A percentile compares a stretch with the other conserved stretches of the same genome.
These are phyloP conservation scores for Hydriomena furcata DNA, from an alignment of 2,888 invertebrate genomes.

Conservation along the genomic window DNA sequence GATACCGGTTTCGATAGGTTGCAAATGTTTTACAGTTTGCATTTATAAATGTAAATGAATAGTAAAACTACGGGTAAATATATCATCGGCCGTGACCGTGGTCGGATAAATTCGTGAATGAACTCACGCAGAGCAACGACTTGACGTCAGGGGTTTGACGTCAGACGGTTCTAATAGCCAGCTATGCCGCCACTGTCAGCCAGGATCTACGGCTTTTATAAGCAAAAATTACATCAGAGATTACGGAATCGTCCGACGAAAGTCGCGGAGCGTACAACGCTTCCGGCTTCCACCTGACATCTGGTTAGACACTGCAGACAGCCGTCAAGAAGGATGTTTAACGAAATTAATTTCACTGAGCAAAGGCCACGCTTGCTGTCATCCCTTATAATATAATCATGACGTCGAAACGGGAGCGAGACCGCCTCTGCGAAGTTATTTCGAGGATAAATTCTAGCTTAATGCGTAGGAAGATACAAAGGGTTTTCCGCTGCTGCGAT, in stretches of 20 bases:
- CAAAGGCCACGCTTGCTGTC: conserved; percentile 26
- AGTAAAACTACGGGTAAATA: conserved; percentile 13
- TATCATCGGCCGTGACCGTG: conserved; percentile 60
- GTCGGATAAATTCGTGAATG: conserved; percentile 71
- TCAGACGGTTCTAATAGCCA: conserved; percentile 42
- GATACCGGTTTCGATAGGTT: conserved; percentile 11
- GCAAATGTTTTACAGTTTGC: conserved; percentile 9
- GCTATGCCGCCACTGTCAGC: conserved; percentile 14
- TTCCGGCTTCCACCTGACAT: conserved; percentile 10
- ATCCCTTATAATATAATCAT: conserved; percentile 20
- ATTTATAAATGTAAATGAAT: conserved; percentile 13
- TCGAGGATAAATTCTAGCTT: conserved; percentile 13
- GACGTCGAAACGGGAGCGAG: conserved; percentile 21
- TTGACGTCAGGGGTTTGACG: conserved; percentile 67
- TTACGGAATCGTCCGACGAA: conserved; percentile 3
- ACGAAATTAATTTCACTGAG: conserved; percentile 13
- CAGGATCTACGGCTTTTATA: conserved; percentile 17
- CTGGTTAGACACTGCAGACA: conserved; percentile 4
- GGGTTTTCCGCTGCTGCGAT: conserved; percentile 1
- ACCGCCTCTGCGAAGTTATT: conserved; percentile 19
- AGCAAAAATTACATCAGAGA: conserved; percentile 9
- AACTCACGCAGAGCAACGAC: conserved; percentile 58
- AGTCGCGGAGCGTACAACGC: neutral
- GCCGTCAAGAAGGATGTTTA: conserved; percentile 5
- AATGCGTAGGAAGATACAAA: conserved; percentile 20